phyloP scores from a whole-genome alignment of 35 echinoderm and acorn worm genomes.

The Chiridota heheva region DNA sequence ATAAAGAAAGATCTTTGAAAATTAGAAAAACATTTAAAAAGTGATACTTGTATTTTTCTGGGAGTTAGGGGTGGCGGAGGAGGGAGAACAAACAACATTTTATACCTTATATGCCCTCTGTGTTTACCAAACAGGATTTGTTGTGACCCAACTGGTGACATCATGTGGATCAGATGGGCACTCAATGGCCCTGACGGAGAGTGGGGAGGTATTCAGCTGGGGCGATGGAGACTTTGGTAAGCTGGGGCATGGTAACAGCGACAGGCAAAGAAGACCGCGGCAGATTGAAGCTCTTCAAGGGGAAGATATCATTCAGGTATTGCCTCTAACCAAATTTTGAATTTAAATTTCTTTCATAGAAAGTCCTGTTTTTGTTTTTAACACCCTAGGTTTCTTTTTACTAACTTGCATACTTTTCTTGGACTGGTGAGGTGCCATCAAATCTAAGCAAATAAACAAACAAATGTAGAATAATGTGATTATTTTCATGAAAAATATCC shows the following conservation, averaged over 20 bases:
- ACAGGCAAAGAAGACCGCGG: slow-evolving; percentile 86
- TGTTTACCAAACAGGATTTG: slow-evolving; percentile 95
- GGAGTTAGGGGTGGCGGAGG: too few relatives aligned
- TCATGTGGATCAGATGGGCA: slow-evolving; percentile 98
- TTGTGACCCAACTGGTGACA: slow-evolving; percentile 94
- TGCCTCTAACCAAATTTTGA: background rate
- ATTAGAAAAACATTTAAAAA: too few relatives aligned
- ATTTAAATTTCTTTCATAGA: too few relatives aligned
- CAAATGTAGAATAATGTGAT: too few relatives aligned
- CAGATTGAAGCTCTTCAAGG: slow-evolving; percentile 94
- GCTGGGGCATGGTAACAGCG: slow-evolving; percentile 97
- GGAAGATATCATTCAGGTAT: slow-evolving; percentile 91
- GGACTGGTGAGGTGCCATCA: background rate
- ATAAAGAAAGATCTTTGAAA: too few relatives aligned
- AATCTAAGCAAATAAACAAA: too few relatives aligned
- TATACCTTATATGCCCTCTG: too few relatives aligned
- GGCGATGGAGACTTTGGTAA: slow-evolving; percentile 99
- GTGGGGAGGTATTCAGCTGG: slow-evolving; percentile 98
- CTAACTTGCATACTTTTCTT: background rate
- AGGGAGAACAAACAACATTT: too few relatives aligned
- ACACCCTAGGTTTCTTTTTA: background rate
- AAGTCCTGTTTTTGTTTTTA: too few relatives aligned
- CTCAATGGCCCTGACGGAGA: slow-evolving; percentile 98
- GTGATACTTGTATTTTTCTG: too few relatives aligned
- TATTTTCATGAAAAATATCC: too few relatives aligned